phyloP scores from a whole-genome alignment of 2,113 vertebrate genomes.

The Uria lomvia region DNA sequence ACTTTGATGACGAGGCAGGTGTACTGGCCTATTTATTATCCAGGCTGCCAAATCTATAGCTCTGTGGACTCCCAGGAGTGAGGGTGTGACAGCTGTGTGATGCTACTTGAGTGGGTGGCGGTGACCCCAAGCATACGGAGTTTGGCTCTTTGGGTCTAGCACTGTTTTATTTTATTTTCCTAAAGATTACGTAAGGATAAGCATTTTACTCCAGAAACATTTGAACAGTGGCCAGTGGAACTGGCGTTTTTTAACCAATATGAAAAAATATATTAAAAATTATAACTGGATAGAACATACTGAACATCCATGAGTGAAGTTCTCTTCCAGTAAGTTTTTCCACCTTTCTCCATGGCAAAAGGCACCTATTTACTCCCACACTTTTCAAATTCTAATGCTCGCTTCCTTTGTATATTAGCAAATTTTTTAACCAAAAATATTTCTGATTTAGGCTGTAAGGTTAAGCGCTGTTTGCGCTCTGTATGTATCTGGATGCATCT shows the following conservation, averaged over 20 bases:
- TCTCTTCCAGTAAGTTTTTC: background rate
- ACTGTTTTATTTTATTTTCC: background rate
- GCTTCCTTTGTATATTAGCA: background rate
- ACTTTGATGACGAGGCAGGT: background rate
- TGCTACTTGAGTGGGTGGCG: background rate
- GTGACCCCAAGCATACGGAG: rapidly evolving
- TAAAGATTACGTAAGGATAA: background rate
- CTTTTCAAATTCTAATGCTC: background rate
- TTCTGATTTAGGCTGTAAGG: background rate
- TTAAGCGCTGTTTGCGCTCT: background rate
- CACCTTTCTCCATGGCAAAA: background rate
- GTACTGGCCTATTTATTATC: background rate
- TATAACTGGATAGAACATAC: background rate
- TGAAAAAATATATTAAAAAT: background rate
- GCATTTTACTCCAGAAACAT: background rate
- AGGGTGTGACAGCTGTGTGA: background rate
- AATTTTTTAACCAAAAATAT: background rate
- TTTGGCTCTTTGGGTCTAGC: background rate
- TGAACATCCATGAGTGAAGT: background rate
- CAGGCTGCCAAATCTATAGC: background rate
- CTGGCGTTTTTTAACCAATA: background rate
- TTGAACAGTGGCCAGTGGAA: background rate
- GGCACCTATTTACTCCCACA: background rate
- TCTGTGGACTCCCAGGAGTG: background rate
- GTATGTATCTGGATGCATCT: background rate